Evolutionary conservation across 2,113 vertebrate genomes (phyloP).

Genomic region (Physeter macrocephalus): DNA sequence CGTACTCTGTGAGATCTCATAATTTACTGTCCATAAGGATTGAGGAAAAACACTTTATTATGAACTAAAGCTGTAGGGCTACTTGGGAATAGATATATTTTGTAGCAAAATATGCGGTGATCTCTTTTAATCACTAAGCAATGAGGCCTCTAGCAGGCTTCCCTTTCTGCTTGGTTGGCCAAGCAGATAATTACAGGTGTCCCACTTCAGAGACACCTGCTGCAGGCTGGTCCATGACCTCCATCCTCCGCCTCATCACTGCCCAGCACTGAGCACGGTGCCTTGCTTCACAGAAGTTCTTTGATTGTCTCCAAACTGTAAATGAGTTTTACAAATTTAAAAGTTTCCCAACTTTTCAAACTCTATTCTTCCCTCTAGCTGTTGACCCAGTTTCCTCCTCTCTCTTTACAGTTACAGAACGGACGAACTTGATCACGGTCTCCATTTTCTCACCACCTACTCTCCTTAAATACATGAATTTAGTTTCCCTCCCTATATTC

Average conservation of each 20-base stretch:
- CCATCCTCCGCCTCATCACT: background rate
- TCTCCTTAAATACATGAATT: background rate
- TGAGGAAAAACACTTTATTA: background rate
- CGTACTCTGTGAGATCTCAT: background rate
- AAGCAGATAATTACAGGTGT: slow-evolving; percentile 32
- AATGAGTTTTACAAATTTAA: slow-evolving; percentile 59
- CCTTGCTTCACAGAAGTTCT: slow-evolving; percentile 32
- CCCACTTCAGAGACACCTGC: slow-evolving; percentile 36
- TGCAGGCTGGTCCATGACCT: slow-evolving; percentile 35
- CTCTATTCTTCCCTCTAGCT: background rate
- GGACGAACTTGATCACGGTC: background rate
- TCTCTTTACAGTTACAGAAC: background rate
- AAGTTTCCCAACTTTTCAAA: slow-evolving; percentile 41
- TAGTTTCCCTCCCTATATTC: background rate
- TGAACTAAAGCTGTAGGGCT: background rate
- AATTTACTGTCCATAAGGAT: background rate
- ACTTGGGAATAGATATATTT: background rate
- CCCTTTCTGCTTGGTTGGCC: slow-evolving; percentile 30
- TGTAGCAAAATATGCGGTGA: background rate
- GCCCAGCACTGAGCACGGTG: background rate
- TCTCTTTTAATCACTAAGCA: slow-evolving; percentile 5
- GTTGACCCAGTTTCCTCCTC: slow-evolving; percentile 11
- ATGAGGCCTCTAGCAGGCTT: background rate
- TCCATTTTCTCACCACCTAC: background rate
- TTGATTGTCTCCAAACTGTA: slow-evolving; percentile 49